Conservation (phyloP, 2,113 vertebrate genomes). For the Tenrec ecaudatus region DNA sequence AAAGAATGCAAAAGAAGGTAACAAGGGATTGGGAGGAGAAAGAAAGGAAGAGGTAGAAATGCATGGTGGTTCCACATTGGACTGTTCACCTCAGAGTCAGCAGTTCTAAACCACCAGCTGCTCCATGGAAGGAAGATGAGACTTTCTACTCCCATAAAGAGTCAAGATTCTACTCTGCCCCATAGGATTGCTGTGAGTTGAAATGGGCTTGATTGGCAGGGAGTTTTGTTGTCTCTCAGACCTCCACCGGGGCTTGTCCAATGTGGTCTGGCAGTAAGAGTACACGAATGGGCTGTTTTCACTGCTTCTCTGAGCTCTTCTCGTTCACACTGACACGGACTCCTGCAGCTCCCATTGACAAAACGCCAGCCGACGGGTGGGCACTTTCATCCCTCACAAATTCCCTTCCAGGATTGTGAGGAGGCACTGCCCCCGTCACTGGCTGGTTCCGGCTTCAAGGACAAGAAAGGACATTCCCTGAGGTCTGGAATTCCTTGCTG, state of each 20-base stretch:
- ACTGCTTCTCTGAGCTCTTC: neutral
- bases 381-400: neutral
- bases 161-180: no score
- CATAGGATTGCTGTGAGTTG: no score
- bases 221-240: no score
- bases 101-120: no score
- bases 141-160: no score
- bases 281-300: neutral
- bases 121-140: no score
- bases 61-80: no score
- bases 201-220: no score
- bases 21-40: neutral
- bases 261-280: no score
- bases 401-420: neutral
- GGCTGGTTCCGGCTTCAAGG: neutral
- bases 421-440: neutral
- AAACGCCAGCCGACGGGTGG: neutral
- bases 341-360: neutral
- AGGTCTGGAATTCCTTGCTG: neutral
- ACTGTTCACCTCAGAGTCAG: no score
- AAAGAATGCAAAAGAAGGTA: neutral
- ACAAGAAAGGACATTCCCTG: neutral
- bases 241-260: no score
- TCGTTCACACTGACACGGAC: neutral
- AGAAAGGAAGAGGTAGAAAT: no score